Conservation (phyloP, 2,888 invertebrate genomes). For the Caenorhabditis sinica region DNA sequence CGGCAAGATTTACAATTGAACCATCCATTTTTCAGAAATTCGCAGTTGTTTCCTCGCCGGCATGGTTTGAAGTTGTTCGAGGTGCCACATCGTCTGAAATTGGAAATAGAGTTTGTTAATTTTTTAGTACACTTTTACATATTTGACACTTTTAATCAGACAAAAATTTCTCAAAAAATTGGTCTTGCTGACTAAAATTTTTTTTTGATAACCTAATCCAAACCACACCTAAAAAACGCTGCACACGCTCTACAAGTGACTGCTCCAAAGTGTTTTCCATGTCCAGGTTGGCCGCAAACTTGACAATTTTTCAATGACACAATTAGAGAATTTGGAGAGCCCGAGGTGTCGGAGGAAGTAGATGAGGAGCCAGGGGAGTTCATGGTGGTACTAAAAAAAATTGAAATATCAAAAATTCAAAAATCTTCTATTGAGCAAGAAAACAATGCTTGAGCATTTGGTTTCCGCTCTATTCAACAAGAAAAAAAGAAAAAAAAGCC, state of each 20-base stretch:
- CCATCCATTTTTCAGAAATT: constrained; percentile 61
- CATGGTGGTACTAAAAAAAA: not conserved
- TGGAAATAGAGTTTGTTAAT: too few species aligned
- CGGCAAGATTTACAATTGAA: constrained; percentile 64
- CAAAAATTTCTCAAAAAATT: too few species aligned
- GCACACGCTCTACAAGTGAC: constrained; percentile 32
- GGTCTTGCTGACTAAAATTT: not conserved
- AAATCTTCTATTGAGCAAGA: not conserved
- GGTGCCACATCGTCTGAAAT: constrained; percentile 33
- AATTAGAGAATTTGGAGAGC: not conserved
- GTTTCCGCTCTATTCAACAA: not conserved
- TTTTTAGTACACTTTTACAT: too few species aligned
- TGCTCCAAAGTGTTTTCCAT: constrained; percentile 26
- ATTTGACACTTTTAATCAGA: too few species aligned
- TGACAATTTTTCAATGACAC: constrained; percentile 7
- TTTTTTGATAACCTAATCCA: too few species aligned
- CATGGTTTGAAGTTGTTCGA: constrained; percentile 38
- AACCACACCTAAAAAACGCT: constrained; percentile 14
- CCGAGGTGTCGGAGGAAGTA: not conserved
- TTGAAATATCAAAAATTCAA: not conserved
- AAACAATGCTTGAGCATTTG: constrained; percentile 2
- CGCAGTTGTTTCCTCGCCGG: constrained; percentile 41
- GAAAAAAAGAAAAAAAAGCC: constrained; percentile 2
- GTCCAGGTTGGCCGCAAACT: constrained; percentile 15
- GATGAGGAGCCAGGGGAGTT: constrained; percentile 25